These are phyloP conservation scores for Brachyopa scutellaris DNA, from an alignment of 2,888 invertebrate genomes.

Conservation along the genomic window DNA sequence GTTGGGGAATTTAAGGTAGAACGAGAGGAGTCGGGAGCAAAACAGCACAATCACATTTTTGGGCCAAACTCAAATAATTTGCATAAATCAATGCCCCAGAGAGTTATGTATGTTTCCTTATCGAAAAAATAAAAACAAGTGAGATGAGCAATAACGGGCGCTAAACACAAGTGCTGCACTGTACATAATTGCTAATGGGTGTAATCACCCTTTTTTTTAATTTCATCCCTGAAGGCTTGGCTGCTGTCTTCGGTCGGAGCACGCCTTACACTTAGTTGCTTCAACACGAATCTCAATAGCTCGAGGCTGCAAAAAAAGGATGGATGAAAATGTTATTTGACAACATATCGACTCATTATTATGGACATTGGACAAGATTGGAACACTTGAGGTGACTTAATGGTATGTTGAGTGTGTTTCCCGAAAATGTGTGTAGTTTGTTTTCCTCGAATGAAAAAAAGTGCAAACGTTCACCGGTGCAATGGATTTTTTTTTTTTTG, in stretches of 20 bases:
- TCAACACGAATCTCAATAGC: constrained; percentile 60
- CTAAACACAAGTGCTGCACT: constrained; percentile 59
- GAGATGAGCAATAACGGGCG: constrained; percentile 56
- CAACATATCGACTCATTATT: constrained; percentile 60
- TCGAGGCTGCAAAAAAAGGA: constrained; percentile 27
- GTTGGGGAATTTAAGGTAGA: not conserved
- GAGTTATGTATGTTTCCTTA: constrained; percentile 10
- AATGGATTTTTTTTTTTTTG: no score
- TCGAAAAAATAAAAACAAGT: not conserved
- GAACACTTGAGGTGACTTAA: constrained; percentile 65
- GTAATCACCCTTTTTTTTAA: constrained; percentile 42
- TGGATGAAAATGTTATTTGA: constrained; percentile 55
- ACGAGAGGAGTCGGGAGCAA: not conserved
- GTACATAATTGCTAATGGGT: constrained; percentile 58
- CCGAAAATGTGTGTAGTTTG: constrained; percentile 40
- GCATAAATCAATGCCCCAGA: constrained; percentile 39
- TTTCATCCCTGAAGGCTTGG: constrained; percentile 50
- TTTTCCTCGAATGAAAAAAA: constrained; percentile 11
- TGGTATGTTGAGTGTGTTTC: constrained; percentile 41
- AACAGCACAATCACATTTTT: not conserved
- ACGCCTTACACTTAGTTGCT: constrained; percentile 64
- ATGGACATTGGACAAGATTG: constrained; percentile 59
- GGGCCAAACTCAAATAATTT: constrained; percentile 13
- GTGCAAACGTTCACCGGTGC: constrained; percentile 19
- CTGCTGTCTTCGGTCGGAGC: constrained; percentile 40